These are phyloP conservation scores for Entomyzon cyanotis DNA, from an alignment of 2,113 vertebrate species.

Conservation along the genomic window DNA sequence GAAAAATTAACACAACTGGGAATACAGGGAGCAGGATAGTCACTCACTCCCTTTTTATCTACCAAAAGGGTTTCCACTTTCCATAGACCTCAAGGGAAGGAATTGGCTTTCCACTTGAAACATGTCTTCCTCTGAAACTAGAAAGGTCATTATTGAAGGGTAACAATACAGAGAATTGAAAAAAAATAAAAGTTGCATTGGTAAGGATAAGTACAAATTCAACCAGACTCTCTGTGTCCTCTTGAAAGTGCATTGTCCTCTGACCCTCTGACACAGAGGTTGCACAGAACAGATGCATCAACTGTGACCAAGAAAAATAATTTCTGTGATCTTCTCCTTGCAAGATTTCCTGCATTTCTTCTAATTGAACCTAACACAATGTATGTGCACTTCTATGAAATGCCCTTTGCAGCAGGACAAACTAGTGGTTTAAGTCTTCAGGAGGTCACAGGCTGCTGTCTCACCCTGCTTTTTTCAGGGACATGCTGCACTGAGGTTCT, in stretches of 20 bases:
- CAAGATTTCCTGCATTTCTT: neutral
- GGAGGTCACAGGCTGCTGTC: neutral
- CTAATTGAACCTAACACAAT: neutral
- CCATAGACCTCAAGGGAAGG: neutral
- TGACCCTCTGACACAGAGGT: neutral
- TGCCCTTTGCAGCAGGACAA: neutral
- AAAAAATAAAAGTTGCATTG: too few species aligned
- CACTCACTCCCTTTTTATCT: neutral
- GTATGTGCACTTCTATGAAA: neutral
- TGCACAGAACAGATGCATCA: neutral
- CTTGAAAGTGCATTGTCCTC: neutral
- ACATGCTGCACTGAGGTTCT: neutral
- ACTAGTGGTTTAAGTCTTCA: neutral
- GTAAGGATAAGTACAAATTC: neutral
- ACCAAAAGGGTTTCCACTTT: neutral
- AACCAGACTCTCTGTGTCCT: neutral
- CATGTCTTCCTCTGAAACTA: neutral
- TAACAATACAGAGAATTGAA: neutral
- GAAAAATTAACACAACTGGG: neutral
- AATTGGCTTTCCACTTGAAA: neutral
- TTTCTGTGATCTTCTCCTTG: neutral
- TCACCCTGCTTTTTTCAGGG: neutral
- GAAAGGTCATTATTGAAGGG: neutral
- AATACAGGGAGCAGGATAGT: neutral
- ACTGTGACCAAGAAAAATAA: neutral